These are phyloP conservation scores for Eumaeus atala DNA, from an alignment of 1,140 invertebrate genomes.

Conservation along the genomic window DNA sequence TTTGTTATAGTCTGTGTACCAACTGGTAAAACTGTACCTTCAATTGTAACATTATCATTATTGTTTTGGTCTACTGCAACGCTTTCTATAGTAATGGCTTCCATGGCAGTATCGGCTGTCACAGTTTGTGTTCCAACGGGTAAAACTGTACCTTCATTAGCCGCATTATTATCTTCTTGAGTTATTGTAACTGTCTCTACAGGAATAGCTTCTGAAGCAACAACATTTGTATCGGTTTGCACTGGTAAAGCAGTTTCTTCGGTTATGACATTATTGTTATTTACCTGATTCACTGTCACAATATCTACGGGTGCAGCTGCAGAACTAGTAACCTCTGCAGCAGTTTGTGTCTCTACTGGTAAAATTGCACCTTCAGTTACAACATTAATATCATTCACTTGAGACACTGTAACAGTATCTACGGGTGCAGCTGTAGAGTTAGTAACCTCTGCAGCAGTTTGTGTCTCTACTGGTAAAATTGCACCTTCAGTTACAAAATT, in stretches of 20 bases:
- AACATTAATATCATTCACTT: no score
- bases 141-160: no score
- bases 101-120: neutral
- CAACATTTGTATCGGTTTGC: no score
- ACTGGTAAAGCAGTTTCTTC: neutral
- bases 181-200: no score
- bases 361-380: no score
- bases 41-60: neutral
- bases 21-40: neutral
- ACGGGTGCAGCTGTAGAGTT: no score
- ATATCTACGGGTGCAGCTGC: neutral
- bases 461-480: no score
- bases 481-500: neutral
- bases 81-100: neutral
- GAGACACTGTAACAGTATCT: no score
- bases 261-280: neutral
- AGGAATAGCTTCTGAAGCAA: no score
- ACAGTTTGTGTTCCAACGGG: neutral
- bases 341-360: neutral
- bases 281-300: neutral
- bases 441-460: no score
- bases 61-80: no score
- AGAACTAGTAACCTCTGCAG: neutral
- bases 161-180: no score
- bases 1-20: slow-evolving; percentile 2